phyloP scores from a whole-genome alignment of 2,113 vertebrate species.

The Hemichromis elongatus region DNA sequence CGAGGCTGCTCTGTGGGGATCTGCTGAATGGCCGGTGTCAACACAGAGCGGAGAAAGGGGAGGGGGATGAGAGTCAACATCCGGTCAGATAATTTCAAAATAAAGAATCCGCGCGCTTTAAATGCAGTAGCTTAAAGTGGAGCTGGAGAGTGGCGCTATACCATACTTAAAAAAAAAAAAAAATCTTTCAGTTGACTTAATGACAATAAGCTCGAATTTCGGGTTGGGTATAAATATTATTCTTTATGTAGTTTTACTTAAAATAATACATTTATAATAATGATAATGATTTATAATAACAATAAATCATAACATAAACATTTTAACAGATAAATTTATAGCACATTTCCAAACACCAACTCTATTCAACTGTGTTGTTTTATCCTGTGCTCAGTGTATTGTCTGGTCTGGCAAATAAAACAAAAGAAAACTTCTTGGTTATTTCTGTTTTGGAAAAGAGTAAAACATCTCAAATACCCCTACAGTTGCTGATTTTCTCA shows the following conservation, averaged over 20 bases:
- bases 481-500: background rate
- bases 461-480: background rate
- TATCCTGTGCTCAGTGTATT: background rate
- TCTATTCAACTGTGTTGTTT: background rate
- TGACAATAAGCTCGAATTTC: too few species aligned
- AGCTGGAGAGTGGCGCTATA: too few species aligned
- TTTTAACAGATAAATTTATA: background rate
- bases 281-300: too few species aligned
- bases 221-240: background rate
- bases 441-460: background rate
- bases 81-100: slow-evolving; percentile 33
- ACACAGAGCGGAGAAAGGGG: background rate
- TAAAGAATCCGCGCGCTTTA: background rate
- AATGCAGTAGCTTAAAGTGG: background rate
- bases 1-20: slow-evolving; percentile 50
- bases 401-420: background rate
- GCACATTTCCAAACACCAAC: background rate
- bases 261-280: too few species aligned
- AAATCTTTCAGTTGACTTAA: too few species aligned
- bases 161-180: too few species aligned
- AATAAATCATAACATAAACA: background rate
- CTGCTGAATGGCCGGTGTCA: slow-evolving; percentile 57
- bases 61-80: background rate
- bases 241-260: background rate
- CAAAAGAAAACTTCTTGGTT: background rate